Evolutionary conservation across 2,888 invertebrate species (phyloP), one percentile per base, ranked within the genome.

Genomic region (Aporophyla nigra): DNA sequence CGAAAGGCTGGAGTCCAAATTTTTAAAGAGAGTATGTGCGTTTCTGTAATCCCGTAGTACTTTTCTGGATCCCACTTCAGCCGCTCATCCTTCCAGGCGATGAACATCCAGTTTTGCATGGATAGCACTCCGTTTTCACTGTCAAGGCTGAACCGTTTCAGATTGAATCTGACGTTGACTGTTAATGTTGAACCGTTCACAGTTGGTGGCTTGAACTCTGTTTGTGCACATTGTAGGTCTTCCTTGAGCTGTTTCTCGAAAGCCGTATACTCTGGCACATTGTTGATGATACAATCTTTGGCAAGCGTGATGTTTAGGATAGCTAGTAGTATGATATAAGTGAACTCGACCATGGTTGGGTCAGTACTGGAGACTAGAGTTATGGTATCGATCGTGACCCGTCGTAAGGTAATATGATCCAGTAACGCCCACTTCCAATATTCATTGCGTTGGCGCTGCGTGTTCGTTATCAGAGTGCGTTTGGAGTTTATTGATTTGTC

Each of bases 31-130:
- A 54, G 2, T 5, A 88, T 21, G 0, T 74, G 21, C 0, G 77
- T 82, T 3, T 74, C 51, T 0, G 86, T 62, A 0, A 93, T 58
- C 1, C 89, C 91, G 27, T 83, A 87, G 70, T 90, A 91, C 54
- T 90, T 85, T 3, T 71, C 78, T 0, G 88, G 87, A n/a, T 93
- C 84, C 93, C 93, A 93, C 71, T 80, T 83, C 7, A 92, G 78
- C n/a, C 91, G 86, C 0, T 85, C 70, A n/a, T 93, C 92, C 0
- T 21, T 62, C 92, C 92, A 93, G 0, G 51, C 5, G 0, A 91
- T 9, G 1, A 63, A 51, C 27, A 86, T 78, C 89, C 87, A 87
- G 3, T 75, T 86, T 21, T 85, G 75, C 0, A 90, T 72, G 0
- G 78, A 68, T 27, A 95, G 90, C 0, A 83, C 51, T 58, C 91